phyloP scores from a whole-genome alignment of 2,113 vertebrate species.

The Cariama cristata region DNA sequence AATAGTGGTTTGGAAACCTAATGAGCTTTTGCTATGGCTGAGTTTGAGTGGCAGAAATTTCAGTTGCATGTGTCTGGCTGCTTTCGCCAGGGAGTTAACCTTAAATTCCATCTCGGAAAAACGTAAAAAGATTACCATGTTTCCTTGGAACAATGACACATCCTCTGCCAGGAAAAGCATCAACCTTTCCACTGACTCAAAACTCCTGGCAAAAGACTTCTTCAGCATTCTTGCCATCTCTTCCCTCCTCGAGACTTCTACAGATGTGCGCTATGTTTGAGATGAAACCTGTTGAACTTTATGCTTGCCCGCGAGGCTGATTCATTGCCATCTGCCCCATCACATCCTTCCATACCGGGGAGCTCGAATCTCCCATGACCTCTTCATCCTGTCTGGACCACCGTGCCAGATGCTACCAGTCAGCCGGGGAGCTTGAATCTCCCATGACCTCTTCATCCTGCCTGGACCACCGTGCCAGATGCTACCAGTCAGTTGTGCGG shows the following conservation, averaged over 20 bases:
- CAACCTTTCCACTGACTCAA: conserved; percentile 20
- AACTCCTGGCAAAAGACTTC: not conserved
- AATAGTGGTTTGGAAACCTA: not conserved
- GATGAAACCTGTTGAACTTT: not conserved
- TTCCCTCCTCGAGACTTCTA: not conserved
- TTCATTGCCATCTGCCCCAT: not conserved
- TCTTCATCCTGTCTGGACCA: not conserved
- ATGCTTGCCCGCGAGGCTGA: rapidly evolving
- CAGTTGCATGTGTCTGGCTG: not conserved
- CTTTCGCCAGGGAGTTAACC: not conserved
- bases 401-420: not conserved
- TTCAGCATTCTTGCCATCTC: not conserved
- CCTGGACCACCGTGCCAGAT: rapidly evolving
- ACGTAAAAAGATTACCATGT: not conserved
- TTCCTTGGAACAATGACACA: conserved; percentile 20
- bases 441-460: not conserved
- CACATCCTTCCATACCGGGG: rapidly evolving
- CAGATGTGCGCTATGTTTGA: not conserved
- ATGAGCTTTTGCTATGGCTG: not conserved
- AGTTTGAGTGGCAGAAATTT: not conserved
- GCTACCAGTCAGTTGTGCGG: not conserved
- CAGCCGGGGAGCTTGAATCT: not conserved
- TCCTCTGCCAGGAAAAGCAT: conserved; percentile 22
- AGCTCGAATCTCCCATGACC: not conserved
- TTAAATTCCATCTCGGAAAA: conserved; percentile 35